Percentiles rank a stretch among this genome's conserved stretches.
Evolutionary conservation across 2,797 vertebrate genomes (phyloP).

Genomic region (Choloepus didactylus): DNA sequence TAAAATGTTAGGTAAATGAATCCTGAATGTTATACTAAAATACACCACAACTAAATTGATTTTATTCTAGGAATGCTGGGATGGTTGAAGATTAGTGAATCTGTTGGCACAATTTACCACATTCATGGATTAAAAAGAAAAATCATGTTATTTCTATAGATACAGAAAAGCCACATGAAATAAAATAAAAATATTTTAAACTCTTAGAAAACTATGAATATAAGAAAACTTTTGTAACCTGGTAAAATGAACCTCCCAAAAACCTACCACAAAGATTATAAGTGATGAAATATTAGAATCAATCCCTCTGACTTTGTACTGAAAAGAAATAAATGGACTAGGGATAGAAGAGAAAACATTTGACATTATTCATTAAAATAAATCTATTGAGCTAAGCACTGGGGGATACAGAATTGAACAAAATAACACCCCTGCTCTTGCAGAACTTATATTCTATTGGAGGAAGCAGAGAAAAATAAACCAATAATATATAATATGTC

Average conservation of each 20-base stretch:
- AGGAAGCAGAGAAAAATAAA: slow-evolving; percentile 5
- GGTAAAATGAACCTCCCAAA: neutral
- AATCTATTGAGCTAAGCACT: neutral
- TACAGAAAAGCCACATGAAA: neutral
- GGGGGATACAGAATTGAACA: neutral
- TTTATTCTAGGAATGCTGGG: slow-evolving; percentile 23
- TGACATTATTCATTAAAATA: neutral
- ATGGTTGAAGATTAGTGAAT: neutral
- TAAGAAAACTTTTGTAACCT: neutral
- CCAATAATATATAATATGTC: neutral
- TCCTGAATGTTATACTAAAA: neutral
- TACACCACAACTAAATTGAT: neutral
- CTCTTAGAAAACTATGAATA: slow-evolving; percentile 1
- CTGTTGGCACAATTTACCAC: neutral
- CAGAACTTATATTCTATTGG: neutral
- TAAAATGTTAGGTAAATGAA: slow-evolving; percentile 7
- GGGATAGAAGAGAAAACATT: neutral
- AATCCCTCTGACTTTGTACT: slow-evolving; percentile 4
- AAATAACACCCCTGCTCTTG: neutral
- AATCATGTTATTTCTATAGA: neutral
- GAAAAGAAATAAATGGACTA: neutral
- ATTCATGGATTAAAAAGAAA: neutral
- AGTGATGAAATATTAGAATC: slow-evolving; percentile 16
- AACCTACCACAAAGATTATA: neutral
- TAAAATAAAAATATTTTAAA: slow-evolving; percentile 37